Evolutionary conservation across 2,888 invertebrate genomes (phyloP), one percentile per base, ranked within the genome.

Genomic region (Eupithecia inturbata): DNA sequence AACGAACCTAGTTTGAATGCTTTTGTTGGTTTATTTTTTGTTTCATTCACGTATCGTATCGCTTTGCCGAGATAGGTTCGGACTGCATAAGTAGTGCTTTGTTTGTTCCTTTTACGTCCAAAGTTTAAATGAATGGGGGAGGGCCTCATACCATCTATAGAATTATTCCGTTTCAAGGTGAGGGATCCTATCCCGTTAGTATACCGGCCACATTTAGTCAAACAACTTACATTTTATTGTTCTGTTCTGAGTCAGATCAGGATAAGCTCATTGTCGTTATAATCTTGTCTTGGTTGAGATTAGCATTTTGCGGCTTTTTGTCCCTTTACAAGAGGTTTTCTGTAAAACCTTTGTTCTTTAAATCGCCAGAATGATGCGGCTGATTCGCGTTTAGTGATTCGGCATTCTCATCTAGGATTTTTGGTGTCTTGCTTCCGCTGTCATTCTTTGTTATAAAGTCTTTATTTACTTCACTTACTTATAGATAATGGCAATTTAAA

Each of bases 131-230:
- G 71, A 78, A 68, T 72, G 75, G 72, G 75, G 72, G 76, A 67
- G 77, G 70, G 71, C 62, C 45, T 57, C 16, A 70, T 63, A 66
- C 64, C 49, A 67, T 67, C 67, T 71, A 63, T 33, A 79, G 78
- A 80, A 83, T 82, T 80, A 83, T 80, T 77, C 67, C 66, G 72
- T 81, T 79, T 80, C 84, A 86, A 86, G 85, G 85, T 83, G 74
- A 85, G 83, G 82, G 81, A 82, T 81, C 67, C 66, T 31, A 28
- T 67, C 77, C 80, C 76, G 78, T 81, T 78, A 81, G 68, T 71
- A 75, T 79, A 73, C 69, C 62, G 33, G 68, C 70, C 62, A 77
- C 78, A 77, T 79, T 76, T 76, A 71, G 70, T 71, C 75, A 49
- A 67, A 28, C 33, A n/a, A 28, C 31, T 36, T 68, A 49, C 26